Evolutionary conservation across 2,113 vertebrate genomes (phyloP).

Genomic region (Pachypanchax playfairii): DNA sequence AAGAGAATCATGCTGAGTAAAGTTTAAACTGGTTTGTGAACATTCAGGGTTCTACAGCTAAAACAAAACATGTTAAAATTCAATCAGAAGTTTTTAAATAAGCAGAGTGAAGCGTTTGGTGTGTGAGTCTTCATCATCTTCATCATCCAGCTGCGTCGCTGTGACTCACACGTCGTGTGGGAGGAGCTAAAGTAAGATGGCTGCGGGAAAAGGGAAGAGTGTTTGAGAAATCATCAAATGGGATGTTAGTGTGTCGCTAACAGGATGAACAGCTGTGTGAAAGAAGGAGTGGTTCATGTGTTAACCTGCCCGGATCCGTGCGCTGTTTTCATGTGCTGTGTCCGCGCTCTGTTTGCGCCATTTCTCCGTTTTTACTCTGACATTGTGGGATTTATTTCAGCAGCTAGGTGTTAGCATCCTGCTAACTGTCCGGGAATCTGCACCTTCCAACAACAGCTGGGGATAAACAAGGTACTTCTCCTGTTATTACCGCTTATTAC

Average conservation of each 20-base stretch:
- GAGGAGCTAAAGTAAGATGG: constrained; percentile 79
- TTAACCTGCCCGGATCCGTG: constrained; percentile 10
- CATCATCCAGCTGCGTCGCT: constrained; percentile 57
- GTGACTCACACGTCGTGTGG: constrained; percentile 68
- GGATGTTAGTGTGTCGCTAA: constrained; percentile 60
- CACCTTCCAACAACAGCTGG: constrained; percentile 17
- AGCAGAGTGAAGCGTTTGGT: no score
- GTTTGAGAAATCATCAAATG: constrained; percentile 56
- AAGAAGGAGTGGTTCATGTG: constrained; percentile 26
- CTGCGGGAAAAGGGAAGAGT: constrained; percentile 66
- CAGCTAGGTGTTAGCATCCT: constrained; percentile 59
- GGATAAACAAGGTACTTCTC: constrained; percentile 43
- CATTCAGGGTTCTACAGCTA: no score
- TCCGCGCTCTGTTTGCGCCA: not conserved
- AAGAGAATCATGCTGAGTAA: no score
- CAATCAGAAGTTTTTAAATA: no score
- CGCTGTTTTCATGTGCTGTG: not conserved
- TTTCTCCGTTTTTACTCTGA: constrained; percentile 45
- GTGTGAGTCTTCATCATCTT: no score
- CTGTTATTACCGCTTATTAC: not conserved
- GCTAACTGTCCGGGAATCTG: constrained; percentile 49
- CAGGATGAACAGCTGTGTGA: constrained; percentile 49
- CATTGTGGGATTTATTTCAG: constrained; percentile 63
- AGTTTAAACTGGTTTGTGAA: no score
- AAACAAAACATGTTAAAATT: no score